Conservation (phyloP, 2,888 invertebrate species). For the Fissipunctia ypsillon region DNA sequence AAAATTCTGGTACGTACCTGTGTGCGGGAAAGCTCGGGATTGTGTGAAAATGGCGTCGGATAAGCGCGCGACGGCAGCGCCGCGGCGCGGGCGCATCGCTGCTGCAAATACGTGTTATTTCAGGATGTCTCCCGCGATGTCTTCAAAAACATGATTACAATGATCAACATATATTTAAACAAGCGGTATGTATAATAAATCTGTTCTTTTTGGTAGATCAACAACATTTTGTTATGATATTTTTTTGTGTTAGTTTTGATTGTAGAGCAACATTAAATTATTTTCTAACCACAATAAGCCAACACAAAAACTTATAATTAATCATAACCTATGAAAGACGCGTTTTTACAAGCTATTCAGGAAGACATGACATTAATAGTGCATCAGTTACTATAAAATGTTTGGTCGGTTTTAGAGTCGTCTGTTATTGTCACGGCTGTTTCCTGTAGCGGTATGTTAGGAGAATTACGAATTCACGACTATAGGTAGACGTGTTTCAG, state of each 20-base stretch:
- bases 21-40: constrained; percentile 88
- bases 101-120: constrained; percentile 89
- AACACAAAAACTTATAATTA: constrained; percentile 15
- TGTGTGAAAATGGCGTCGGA: constrained; percentile 89
- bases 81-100: constrained; percentile 85
- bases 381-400: constrained; percentile 6
- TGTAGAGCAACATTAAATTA: constrained; percentile 23
- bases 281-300: constrained; percentile 3
- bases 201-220: constrained; percentile 20
- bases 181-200: constrained; percentile 52
- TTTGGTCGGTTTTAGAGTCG: not conserved
- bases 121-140: constrained; percentile 90
- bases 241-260: constrained; percentile 6
- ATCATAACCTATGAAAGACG: constrained; percentile 51
- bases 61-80: constrained; percentile 82
- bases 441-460: constrained; percentile 15
- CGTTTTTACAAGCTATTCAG: constrained; percentile 10
- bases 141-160: constrained; percentile 83
- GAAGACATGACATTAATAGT: not conserved
- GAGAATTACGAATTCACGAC: constrained; percentile 25
- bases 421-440: constrained; percentile 11
- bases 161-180: constrained; percentile 66
- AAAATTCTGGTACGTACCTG: constrained; percentile 83
- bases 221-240: not conserved
- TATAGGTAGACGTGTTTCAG: constrained; percentile 3